Base-by-base conservation (phyloP, 23 tunicate genomes). In the Styela clava region DNA sequence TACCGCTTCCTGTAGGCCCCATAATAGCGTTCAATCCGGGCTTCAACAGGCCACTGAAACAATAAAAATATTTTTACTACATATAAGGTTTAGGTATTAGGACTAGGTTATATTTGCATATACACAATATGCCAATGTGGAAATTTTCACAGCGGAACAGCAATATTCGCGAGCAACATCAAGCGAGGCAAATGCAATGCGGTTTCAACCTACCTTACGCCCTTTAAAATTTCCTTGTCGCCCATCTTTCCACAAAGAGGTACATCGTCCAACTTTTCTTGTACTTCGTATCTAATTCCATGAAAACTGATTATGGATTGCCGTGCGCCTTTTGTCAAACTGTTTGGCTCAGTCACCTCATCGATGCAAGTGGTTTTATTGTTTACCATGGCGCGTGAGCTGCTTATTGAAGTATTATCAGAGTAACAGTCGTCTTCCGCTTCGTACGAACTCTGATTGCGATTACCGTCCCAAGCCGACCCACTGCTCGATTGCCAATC, bases 1-100 rank as follows among this genome's bases (percentile, higher is more conserved):
- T 92, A 3, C 97, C 97, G 79, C 91, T 86, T 64, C 97, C 97
- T 0, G 97, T 92, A 1, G 97, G 97, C 68, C 97, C 97, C 97
- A 92, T 92, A 19, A 92, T 92, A 25, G 97, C 97, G 36, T 92
- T 92, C 52, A 92, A 62, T 28, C 97, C 97, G 19, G 91, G 97
- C 24, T 87, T 83, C 29, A 87, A 30, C 31, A 83, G 25, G 0
- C 97, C 91, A 83, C 92, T 87, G 81, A 22, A 77, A 71, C 22
- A 69, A 1, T 31, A n/a, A n/a, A n/a, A n/a, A n/a, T n/a, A n/a
- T n/a, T n/a, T n/a, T n/a, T n/a, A n/a, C n/a, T n/a, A n/a, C n/a
- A n/a, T n/a, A n/a, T n/a, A n/a, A n/a, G n/a, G n/a, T n/a, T n/a
- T n/a, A n/a, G n/a, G n/a, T n/a, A n/a, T n/a, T n/a, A n/a, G n/a